These are phyloP conservation scores for Trichonephila clavipes DNA, from an alignment of 1,140 invertebrate species.

Conservation along the genomic window DNA sequence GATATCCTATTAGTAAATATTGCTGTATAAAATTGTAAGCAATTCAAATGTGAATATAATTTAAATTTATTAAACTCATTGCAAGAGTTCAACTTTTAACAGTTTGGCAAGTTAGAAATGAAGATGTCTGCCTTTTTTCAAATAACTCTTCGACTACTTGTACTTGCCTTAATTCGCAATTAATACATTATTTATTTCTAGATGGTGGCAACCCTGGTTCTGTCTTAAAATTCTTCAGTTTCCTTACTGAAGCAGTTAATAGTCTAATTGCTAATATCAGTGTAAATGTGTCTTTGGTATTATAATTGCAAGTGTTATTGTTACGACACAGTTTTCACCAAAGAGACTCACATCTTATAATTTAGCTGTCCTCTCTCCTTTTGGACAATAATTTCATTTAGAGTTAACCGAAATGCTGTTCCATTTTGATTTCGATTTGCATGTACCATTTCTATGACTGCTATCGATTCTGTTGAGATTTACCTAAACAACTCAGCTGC, in stretches of 20 bases:
- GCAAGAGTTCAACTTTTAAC: neutral
- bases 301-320: constrained; percentile 54
- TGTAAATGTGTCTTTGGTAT: constrained; percentile 62
- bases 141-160: neutral
- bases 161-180: neutral
- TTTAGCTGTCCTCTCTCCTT: constrained; percentile 57
- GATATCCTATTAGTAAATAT: neutral
- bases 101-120: neutral
- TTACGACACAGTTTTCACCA: constrained; percentile 34
- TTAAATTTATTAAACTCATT: neutral
- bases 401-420: constrained; percentile 23
- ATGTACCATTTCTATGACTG: neutral
- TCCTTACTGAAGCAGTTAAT: constrained; percentile 21
- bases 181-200: neutral
- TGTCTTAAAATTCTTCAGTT: constrained; percentile 41
- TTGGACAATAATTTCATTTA: constrained; percentile 31
- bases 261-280: constrained; percentile 47
- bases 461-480: too few species aligned
- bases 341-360: constrained; percentile 11
- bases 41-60: neutral
- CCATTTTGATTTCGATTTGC: neutral
- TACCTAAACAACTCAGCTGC: too few species aligned
- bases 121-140: neutral
- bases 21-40: neutral
- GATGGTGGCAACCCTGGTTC: constrained; percentile 62